Conservation (phyloP, 2,113 vertebrate species). For the Platysteira castanea region DNA sequence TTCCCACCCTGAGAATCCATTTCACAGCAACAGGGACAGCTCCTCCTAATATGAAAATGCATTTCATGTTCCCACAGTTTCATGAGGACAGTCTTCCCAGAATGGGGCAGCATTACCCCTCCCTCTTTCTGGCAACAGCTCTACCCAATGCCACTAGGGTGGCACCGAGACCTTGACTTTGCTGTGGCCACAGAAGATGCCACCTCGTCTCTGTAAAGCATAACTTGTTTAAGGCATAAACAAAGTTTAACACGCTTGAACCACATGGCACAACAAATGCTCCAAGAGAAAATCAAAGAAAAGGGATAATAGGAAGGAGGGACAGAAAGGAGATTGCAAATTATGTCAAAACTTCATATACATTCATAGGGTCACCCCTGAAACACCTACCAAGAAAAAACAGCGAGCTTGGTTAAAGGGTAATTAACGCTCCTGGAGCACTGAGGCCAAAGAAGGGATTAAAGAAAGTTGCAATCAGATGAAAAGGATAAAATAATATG, state of each 20-base stretch:
- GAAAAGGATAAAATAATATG: constrained; percentile 37
- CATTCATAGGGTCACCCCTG: not conserved
- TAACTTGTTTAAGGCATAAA: not conserved
- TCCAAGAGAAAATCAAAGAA: not conserved
- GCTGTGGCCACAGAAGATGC: not conserved
- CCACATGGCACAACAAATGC: not conserved
- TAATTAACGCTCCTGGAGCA: constrained; percentile 22
- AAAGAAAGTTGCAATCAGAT: constrained; percentile 22
- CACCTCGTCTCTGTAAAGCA: not conserved
- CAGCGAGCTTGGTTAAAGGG: not conserved
- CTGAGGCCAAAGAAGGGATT: constrained; percentile 4
- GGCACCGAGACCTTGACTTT: not conserved
- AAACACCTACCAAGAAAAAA: not conserved
- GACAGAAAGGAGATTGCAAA: not conserved
- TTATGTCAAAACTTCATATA: not conserved
- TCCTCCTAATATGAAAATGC: not conserved
- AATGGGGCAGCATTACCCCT: not conserved
- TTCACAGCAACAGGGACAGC: not conserved
- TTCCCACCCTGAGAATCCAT: not conserved
- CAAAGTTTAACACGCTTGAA: not conserved
- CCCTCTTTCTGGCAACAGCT: not conserved
- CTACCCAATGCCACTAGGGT: not conserved
- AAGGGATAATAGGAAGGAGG: not conserved
- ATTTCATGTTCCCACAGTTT: not conserved
- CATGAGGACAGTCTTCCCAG: not conserved